A percentile compares a stretch with the other conserved stretches of the same genome.
Conservation (phyloP, 2,888 invertebrate species). For the Papilio protenor region DNA sequence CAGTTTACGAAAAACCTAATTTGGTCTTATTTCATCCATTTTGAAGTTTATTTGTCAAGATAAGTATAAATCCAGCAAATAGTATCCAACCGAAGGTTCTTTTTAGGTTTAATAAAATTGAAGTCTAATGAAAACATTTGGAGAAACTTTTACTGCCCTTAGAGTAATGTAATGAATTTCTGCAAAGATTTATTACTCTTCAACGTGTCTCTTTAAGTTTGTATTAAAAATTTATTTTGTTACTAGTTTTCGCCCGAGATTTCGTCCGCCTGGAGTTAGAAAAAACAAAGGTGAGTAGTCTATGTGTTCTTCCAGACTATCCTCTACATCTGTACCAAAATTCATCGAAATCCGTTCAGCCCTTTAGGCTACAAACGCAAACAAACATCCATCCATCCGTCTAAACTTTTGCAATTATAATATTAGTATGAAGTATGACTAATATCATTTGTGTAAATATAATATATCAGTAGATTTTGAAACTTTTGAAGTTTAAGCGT, state of each 20-base stretch:
- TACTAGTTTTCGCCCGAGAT: background rate
- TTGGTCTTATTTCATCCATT: background rate
- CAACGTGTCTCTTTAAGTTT: constrained; percentile 7
- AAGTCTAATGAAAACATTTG: constrained; percentile 1
- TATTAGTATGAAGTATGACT: no score
- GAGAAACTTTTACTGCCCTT: constrained; percentile 14
- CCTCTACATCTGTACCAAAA: no score
- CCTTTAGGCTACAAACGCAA: no score
- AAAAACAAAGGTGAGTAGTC: no score
- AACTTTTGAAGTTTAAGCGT: no score
- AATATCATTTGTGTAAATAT: background rate
- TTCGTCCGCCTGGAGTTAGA: no score
- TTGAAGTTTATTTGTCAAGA: background rate
- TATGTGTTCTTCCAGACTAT: no score
- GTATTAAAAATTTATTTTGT: background rate
- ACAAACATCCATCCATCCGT: no score
- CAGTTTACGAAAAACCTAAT: background rate
- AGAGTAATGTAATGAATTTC: constrained; percentile 6
- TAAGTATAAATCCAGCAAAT: background rate
- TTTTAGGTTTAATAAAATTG: constrained; percentile 10
- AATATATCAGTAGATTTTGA: no score
- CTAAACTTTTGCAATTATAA: no score
- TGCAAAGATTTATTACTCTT: constrained; percentile 16
- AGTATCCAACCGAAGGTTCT: background rate
- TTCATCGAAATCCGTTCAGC: no score